These are phyloP conservation scores for Phaenicophaeus curvirostris DNA, from an alignment of 2,797 vertebrate genomes.

Conservation along the genomic window DNA sequence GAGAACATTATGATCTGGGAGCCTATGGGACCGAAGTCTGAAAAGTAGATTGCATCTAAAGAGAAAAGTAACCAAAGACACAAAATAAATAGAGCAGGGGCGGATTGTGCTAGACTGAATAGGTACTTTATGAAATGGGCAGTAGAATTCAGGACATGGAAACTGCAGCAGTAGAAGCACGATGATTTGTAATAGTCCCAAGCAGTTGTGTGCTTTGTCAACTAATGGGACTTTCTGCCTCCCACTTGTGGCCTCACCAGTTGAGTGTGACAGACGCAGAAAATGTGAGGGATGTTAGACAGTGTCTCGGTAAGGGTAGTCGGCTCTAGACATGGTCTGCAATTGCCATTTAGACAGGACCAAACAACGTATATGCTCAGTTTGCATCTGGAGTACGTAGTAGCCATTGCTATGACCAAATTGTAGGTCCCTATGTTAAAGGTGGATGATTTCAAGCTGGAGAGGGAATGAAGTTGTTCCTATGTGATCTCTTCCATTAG, in stretches of 20 bases:
- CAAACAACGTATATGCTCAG: neutral
- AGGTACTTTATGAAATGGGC: fast-evolving
- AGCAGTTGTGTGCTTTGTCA: neutral
- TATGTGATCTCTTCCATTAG: neutral
- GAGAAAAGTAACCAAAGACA: neutral
- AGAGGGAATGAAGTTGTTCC: neutral
- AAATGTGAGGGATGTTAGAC: neutral
- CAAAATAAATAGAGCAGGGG: neutral
- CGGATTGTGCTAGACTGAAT: neutral
- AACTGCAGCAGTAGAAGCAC: neutral
- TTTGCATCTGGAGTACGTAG: neutral
- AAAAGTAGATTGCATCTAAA: neutral
- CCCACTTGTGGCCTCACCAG: neutral
- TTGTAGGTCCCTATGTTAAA: neutral
- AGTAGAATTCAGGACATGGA: neutral
- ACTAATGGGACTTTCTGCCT: neutral
- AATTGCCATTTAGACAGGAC: neutral
- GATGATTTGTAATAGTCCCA: neutral
- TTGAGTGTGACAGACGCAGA: neutral
- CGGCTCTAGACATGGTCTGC: fast-evolving
- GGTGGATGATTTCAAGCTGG: neutral
- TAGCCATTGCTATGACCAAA: neutral
- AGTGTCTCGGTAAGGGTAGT: neutral
- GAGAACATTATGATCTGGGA: neutral
- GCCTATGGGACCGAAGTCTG: neutral